Conservation (phyloP, 2,797 vertebrate species). For the Coracias cyanogaster region DNA sequence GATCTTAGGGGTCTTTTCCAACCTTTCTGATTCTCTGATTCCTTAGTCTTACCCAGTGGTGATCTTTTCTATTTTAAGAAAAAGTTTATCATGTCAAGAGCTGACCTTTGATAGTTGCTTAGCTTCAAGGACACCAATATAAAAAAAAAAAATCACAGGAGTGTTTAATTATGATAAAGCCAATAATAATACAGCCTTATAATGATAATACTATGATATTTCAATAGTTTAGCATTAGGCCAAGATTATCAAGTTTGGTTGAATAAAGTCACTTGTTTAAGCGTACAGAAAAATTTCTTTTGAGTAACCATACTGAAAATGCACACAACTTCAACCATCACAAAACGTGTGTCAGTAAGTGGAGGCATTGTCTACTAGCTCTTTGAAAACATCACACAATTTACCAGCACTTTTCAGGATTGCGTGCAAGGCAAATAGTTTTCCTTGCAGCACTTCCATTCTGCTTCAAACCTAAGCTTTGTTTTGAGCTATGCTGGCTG, state of each 20-base stretch:
- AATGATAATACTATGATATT: neutral
- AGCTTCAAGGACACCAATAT: neutral
- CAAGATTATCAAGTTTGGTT: neutral
- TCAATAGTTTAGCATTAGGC: fast-evolving
- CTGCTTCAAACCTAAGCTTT: neutral
- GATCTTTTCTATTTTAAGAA: neutral
- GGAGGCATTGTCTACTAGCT: neutral
- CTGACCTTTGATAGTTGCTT: neutral
- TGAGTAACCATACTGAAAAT: neutral
- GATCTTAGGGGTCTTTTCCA: too few species aligned
- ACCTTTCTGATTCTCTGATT: neutral
- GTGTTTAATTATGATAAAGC: neutral
- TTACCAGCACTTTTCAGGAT: neutral
- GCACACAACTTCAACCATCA: neutral
- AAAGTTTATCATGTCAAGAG: neutral
- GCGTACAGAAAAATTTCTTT: neutral
- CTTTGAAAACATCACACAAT: neutral
- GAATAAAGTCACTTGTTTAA: neutral
- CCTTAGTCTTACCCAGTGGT: neutral
- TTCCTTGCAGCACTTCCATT: neutral
- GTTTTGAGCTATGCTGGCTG: neutral
- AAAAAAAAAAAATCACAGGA: neutral
- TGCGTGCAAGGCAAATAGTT: neutral
- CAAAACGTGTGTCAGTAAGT: neutral
- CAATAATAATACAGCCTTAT: neutral